Percentiles rank a stretch among this genome's conserved stretches.
These are phyloP conservation scores for Cladopsammia gracilis DNA, from an alignment of 64 coral and sea anemone species.

Conservation along the genomic window DNA sequence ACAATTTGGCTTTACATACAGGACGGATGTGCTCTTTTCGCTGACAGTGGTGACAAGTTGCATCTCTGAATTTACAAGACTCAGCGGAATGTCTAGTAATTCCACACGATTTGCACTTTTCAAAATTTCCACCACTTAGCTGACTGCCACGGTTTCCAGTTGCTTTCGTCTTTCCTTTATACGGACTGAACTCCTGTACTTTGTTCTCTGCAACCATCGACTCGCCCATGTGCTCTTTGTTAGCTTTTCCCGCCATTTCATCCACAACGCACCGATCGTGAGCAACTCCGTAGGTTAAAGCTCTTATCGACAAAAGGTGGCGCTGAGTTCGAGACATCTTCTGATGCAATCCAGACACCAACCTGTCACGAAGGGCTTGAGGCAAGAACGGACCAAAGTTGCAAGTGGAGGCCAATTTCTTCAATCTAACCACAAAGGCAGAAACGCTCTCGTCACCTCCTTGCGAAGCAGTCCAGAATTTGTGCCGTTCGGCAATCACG, in stretches of 20 bases:
- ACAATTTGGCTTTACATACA: conserved; percentile 8
- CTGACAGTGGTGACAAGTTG: conserved; percentile 43
- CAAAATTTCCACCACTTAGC: conserved; percentile 1
- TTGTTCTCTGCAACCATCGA: conserved; percentile 18
- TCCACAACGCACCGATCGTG: conserved; percentile 15
- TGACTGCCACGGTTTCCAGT: neutral
- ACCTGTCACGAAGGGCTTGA: conserved; percentile 25
- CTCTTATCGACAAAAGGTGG: conserved; percentile 45
- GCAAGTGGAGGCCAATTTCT: conserved; percentile 14
- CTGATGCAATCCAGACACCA: conserved; percentile 33
- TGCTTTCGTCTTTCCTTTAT: neutral
- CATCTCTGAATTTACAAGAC: conserved; percentile 53
- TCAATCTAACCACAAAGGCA: neutral
- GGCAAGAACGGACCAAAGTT: conserved; percentile 10
- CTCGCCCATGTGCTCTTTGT: conserved; percentile 31
- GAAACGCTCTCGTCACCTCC: neutral
- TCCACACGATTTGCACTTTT: too few relatives aligned
- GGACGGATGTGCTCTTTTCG: conserved; percentile 47
- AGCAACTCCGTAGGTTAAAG: conserved; percentile 35
- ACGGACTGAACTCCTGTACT: neutral
- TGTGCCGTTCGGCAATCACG: neutral
- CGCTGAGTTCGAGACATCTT: conserved; percentile 43
- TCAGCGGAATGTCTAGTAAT: too few relatives aligned
- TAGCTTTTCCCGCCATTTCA: conserved; percentile 36
- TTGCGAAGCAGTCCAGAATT: neutral